Evolutionary conservation across 2,797 vertebrate genomes (phyloP).

Genomic region (Chromis chromis): DNA sequence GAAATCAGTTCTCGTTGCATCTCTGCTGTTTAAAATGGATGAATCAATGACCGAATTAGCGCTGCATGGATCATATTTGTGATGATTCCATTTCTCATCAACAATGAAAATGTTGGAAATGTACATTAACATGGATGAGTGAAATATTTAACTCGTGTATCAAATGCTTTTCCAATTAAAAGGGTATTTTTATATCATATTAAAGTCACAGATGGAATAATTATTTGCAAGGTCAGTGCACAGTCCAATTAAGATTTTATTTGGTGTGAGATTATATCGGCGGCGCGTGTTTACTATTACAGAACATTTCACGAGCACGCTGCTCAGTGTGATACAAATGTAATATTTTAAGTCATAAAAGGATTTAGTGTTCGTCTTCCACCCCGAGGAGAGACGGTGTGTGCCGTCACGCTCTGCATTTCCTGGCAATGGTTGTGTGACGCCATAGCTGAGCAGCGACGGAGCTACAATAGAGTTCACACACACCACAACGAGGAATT

Average conservation of each 20-base stretch:
- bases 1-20: neutral
- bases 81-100: neutral
- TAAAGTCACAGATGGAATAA: constrained; percentile 22
- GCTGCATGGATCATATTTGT: neutral
- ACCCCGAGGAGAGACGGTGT: constrained; percentile 3
- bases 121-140: neutral
- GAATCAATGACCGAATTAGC: neutral
- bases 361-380: constrained; percentile 49
- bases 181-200: constrained; percentile 3
- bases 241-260: constrained; percentile 30
- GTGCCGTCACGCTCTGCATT: constrained; percentile 17
- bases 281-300: constrained; percentile 13
- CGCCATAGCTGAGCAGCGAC: constrained; percentile 19
- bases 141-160: neutral
- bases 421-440: constrained; percentile 39
- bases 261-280: constrained; percentile 31
- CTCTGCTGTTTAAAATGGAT: neutral
- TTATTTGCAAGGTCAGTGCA: constrained; percentile 30
- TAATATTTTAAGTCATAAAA: constrained; percentile 58
- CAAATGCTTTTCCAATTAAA: constrained; percentile 22
- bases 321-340: constrained; percentile 48
- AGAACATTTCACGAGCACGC: constrained; percentile 24
- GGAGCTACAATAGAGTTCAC: constrained; percentile 44
- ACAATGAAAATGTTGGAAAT: neutral
- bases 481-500: constrained; percentile 23